phyloP scores from a whole-genome alignment of 2,888 invertebrate species.

The Embidobia sp. region DNA sequence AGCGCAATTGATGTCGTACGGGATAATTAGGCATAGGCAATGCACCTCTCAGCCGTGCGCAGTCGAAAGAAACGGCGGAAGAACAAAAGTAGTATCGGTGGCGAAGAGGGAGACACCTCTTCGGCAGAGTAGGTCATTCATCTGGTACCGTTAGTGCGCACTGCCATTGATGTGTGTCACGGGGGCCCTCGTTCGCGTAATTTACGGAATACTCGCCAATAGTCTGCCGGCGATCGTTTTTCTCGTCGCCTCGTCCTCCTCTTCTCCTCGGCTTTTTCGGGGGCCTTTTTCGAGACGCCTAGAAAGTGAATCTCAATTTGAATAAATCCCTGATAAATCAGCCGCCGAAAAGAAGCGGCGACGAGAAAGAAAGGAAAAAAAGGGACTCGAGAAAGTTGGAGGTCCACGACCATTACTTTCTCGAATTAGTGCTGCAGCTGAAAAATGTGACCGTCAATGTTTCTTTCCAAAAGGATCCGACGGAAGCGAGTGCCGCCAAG shows the following conservation, averaged over 20 bases:
- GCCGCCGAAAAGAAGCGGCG: background rate
- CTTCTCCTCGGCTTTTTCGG: conserved; percentile 3
- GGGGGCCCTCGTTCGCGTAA: conserved; percentile 72
- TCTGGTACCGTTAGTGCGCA: conserved; percentile 77
- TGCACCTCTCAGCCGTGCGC: conserved; percentile 19
- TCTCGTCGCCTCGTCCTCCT: background rate
- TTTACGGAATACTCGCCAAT: conserved; percentile 62
- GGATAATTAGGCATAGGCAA: conserved; percentile 49
- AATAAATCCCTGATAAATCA: conserved; percentile 29
- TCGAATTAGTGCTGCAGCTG: conserved; percentile 1
- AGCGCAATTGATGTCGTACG: background rate
- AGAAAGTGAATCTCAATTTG: conserved; percentile 48
- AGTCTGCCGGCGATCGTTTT: conserved; percentile 16
- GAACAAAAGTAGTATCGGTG: conserved; percentile 58
- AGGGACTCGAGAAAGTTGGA: conserved; percentile 5
- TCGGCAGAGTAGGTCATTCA: conserved; percentile 77
- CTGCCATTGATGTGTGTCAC: conserved; percentile 80
- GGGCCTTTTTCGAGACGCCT: conserved; percentile 5
- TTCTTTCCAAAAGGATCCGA: background rate
- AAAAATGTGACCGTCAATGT: no score
- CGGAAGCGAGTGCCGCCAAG: conserved; percentile 12
- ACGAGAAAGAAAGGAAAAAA: conserved; percentile 3
- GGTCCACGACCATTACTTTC: conserved; percentile 23
- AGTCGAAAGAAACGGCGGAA: conserved; percentile 61
- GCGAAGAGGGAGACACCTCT: conserved; percentile 66